These are phyloP conservation scores for Meteorus colon DNA, from an alignment of 2,888 invertebrate genomes.

Conservation along the genomic window DNA sequence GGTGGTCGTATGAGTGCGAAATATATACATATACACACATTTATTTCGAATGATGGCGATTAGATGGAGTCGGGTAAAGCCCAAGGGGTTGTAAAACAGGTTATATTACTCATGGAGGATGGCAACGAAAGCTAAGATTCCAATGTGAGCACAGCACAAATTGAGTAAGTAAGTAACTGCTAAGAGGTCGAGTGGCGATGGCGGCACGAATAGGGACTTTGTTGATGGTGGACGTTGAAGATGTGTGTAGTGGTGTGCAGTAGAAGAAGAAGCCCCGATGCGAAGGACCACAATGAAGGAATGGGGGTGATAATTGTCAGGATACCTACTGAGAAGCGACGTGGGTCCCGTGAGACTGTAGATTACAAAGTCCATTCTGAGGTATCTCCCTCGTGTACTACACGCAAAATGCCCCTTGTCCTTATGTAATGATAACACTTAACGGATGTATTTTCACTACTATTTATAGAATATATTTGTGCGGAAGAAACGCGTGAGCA, in stretches of 20 bases:
- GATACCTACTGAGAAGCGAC: conserved; percentile 56
- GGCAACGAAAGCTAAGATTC: conserved; percentile 10
- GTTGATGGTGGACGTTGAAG: conserved; percentile 1
- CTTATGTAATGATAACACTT: neutral
- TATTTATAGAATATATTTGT: neutral
- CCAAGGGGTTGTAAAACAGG: conserved; percentile 17
- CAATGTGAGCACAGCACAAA: conserved; percentile 13
- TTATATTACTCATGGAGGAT: conserved; percentile 26
- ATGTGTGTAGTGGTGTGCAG: conserved; percentile 24
- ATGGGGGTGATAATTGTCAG: conserved; percentile 61
- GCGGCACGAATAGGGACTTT: neutral
- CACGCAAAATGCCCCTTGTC: neutral
- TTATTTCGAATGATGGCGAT: conserved; percentile 31
- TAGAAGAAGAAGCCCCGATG: neutral
- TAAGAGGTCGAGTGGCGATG: conserved; percentile 23
- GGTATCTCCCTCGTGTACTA: conserved; percentile 5
- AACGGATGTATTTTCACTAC: neutral
- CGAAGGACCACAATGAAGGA: conserved; percentile 20
- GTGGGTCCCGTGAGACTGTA: conserved; percentile 51
- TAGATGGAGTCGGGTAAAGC: conserved; percentile 29
- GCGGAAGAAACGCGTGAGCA: neutral
- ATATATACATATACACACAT: neutral
- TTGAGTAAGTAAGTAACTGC: conserved; percentile 23
- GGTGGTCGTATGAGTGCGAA: neutral
- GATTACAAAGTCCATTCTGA: conserved; percentile 23